Evolutionary conservation across 1,140 invertebrate genomes (phyloP).

Genomic region (Probaryconus sp.): DNA sequence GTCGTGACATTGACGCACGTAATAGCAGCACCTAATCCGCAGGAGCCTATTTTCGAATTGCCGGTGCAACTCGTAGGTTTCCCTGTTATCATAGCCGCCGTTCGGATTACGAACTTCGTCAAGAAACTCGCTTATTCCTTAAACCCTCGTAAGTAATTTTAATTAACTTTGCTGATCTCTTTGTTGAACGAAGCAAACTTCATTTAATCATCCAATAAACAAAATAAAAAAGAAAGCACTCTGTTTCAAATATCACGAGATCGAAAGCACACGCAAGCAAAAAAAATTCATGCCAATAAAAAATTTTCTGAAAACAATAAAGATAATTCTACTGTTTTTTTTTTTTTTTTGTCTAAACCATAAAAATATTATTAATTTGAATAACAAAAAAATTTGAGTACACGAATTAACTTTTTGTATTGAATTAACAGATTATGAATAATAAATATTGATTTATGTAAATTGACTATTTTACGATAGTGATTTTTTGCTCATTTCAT

Average conservation of each 20-base stretch:
- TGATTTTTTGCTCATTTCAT: neutral
- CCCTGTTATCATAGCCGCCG: conserved; percentile 88
- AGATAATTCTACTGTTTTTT: too few species aligned
- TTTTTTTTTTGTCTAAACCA: too few species aligned
- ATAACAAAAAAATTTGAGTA: too few species aligned
- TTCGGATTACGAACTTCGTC: conserved; percentile 88
- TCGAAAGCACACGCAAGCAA: too few species aligned
- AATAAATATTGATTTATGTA: too few species aligned
- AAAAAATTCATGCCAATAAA: too few species aligned
- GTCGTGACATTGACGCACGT: conserved; percentile 68
- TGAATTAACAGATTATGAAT: too few species aligned
- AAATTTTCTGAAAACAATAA: too few species aligned
- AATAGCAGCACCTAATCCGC: conserved; percentile 69
- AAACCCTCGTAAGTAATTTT: conserved; percentile 85
- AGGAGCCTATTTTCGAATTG: conserved; percentile 84
- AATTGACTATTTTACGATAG: too few species aligned
- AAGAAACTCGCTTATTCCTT: conserved; percentile 90
- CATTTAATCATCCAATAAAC: conserved; percentile 23
- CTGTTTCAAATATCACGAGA: conserved; percentile 6
- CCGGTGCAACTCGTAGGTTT: conserved; percentile 90
- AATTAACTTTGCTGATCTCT: conserved; percentile 32
- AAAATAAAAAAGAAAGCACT: neutral
- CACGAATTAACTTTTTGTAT: too few species aligned
- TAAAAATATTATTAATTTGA: too few species aligned
- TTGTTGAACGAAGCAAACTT: conserved; percentile 41